Evolutionary conservation across 2,797 vertebrate genomes (phyloP).

Genomic region (Sternotherus odoratus): DNA sequence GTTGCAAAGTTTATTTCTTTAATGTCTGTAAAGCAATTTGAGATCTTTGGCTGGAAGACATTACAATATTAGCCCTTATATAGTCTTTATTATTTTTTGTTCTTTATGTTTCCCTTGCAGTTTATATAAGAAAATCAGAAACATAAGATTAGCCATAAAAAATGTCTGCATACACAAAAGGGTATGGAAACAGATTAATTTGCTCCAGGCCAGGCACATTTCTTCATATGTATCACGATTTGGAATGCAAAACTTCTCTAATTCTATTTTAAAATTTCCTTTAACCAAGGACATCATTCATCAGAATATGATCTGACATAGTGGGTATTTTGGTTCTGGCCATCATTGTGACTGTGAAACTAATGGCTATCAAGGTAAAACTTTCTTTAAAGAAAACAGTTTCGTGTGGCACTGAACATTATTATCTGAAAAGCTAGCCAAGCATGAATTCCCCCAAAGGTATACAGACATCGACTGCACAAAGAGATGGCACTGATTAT

Average conservation of each 20-base stretch:
- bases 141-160: neutral
- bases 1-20: neutral
- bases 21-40: neutral
- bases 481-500: neutral
- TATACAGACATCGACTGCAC: neutral
- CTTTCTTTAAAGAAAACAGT: neutral
- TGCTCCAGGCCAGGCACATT: neutral
- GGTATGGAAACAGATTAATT: neutral
- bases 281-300: neutral
- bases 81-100: neutral
- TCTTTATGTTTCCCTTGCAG: neutral
- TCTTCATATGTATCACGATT: neutral
- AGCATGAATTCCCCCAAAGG: neutral
- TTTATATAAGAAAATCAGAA: neutral
- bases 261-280: neutral
- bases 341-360: neutral
- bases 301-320: neutral
- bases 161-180: neutral
- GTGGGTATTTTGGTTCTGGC: neutral
- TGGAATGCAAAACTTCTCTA: neutral
- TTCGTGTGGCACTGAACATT: neutral
- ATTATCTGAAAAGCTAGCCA: neutral
- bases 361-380: neutral
- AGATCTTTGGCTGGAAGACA: neutral
- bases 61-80: neutral